phyloP scores from a whole-genome alignment of 2,888 invertebrate genomes.

The Phortica magna region DNA sequence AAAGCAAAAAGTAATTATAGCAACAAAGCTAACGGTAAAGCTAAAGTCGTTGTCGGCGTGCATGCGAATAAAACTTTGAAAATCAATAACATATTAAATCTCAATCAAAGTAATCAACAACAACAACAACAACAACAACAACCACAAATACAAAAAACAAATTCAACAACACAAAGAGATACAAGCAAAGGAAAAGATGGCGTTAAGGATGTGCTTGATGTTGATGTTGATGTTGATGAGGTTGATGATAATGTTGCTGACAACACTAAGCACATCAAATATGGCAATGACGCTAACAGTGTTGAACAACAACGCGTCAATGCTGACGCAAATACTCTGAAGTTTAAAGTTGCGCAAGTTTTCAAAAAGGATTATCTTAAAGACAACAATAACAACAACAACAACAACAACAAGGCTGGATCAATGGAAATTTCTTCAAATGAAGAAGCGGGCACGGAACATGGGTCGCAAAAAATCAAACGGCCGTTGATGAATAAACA shows the following conservation, averaged over 20 bases:
- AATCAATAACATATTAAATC: slow-evolving; percentile 72
- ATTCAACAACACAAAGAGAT: slow-evolving; percentile 1
- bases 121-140: slow-evolving; percentile 33
- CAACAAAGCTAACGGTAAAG: slow-evolving; percentile 8
- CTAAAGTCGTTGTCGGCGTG: neutral
- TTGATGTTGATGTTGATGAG: slow-evolving; percentile 37
- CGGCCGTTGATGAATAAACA: slow-evolving; percentile 44
- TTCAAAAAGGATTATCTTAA: slow-evolving; percentile 9
- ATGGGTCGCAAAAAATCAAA: neutral
- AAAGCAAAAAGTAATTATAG: slow-evolving; percentile 43
- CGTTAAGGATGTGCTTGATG: slow-evolving; percentile 62
- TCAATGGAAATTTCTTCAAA: slow-evolving; percentile 22
- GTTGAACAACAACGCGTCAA: neutral
- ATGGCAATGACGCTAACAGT: slow-evolving; percentile 36
- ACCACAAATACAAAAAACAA: neutral
- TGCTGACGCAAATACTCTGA: slow-evolving; percentile 14
- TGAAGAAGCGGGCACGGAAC: slow-evolving; percentile 35
- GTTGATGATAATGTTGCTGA: slow-evolving; percentile 28
- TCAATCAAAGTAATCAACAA: slow-evolving; percentile 57
- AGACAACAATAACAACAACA: neutral
- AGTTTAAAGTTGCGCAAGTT: neutral
- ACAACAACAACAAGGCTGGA: slow-evolving; percentile 11
- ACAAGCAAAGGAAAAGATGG: slow-evolving; percentile 39
- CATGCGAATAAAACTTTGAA: slow-evolving; percentile 61
- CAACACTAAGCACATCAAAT: neutral